phyloP scores from a whole-genome alignment of 2,888 invertebrate species.

The Rhamphomyia laevipes region DNA sequence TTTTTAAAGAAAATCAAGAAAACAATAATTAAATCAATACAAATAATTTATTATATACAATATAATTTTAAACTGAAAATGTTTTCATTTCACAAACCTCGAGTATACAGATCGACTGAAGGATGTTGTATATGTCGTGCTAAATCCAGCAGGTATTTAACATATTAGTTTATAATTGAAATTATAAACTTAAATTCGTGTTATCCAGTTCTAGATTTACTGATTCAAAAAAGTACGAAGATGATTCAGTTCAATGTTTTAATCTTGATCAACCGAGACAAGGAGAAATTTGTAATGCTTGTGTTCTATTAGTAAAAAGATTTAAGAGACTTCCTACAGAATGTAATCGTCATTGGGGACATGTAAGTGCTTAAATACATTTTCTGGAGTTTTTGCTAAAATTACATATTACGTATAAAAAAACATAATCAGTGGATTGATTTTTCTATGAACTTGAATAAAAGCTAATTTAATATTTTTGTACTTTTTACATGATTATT shows the following conservation, averaged over 20 bases:
- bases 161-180: background rate
- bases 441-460: too few relatives aligned
- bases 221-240: constrained; percentile 71
- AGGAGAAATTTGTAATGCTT: constrained; percentile 80
- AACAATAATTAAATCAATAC: too few relatives aligned
- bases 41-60: too few relatives aligned
- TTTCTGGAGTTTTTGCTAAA: too few relatives aligned
- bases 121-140: constrained; percentile 83
- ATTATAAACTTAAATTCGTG: background rate
- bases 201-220: constrained; percentile 62
- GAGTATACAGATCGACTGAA: constrained; percentile 68
- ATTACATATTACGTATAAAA: too few relatives aligned
- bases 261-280: constrained; percentile 57
- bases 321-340: constrained; percentile 66
- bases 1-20: too few relatives aligned
- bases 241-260: constrained; percentile 70
- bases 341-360: constrained; percentile 63
- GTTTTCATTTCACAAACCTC: constrained; percentile 80
- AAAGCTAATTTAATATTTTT: too few relatives aligned
- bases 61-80: constrained; percentile 34
- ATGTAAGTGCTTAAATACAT: too few relatives aligned
- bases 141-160: constrained; percentile 61
- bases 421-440: too few relatives aligned
- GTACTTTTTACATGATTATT: too few relatives aligned
- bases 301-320: constrained; percentile 69